Percentiles rank a stretch among this genome's conserved stretches.
These are phyloP conservation scores for Phortica magna DNA, from an alignment of 2,888 invertebrate species.

Conservation along the genomic window DNA sequence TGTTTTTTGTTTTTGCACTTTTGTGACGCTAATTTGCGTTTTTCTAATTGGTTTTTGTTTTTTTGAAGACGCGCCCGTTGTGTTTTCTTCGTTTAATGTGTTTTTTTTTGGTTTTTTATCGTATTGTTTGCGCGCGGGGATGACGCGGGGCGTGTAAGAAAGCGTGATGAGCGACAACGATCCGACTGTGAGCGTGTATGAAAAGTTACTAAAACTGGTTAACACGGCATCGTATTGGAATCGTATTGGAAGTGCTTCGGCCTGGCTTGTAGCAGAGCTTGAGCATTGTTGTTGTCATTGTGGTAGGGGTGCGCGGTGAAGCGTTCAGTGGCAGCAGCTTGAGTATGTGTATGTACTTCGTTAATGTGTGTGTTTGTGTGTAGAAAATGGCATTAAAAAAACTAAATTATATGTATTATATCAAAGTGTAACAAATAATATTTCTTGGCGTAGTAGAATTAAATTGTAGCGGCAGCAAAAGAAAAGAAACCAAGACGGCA, in stretches of 20 bases:
- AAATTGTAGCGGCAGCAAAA: constrained; percentile 28
- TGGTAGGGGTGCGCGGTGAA: neutral
- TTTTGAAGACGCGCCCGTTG: neutral
- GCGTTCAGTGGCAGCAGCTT: constrained; percentile 26
- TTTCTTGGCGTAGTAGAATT: no score
- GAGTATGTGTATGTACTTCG: neutral
- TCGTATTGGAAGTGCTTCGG: constrained; percentile 33
- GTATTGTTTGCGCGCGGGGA: neutral
- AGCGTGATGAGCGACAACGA: constrained; percentile 33
- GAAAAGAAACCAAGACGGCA: neutral
- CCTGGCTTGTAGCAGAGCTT: constrained; percentile 13
- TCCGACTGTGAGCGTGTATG: constrained; percentile 46
- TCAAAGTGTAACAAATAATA: no score
- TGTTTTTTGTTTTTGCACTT: constrained; percentile 1
- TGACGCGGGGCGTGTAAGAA: neutral
- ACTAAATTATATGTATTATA: no score
- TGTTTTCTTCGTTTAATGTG: neutral
- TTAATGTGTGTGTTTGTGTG: neutral
- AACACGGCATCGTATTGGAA: constrained; percentile 48
- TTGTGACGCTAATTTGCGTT: neutral
- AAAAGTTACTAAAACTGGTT: constrained; percentile 55
- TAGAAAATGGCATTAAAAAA: no score
- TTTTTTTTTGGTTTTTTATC: neutral
- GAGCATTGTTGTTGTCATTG: neutral
- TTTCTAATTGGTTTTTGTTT: neutral